Evolutionary conservation across 1,140 invertebrate genomes (phyloP), one percentile per base, ranked within the genome.

Genomic region (Drosophila aff.): DNA sequence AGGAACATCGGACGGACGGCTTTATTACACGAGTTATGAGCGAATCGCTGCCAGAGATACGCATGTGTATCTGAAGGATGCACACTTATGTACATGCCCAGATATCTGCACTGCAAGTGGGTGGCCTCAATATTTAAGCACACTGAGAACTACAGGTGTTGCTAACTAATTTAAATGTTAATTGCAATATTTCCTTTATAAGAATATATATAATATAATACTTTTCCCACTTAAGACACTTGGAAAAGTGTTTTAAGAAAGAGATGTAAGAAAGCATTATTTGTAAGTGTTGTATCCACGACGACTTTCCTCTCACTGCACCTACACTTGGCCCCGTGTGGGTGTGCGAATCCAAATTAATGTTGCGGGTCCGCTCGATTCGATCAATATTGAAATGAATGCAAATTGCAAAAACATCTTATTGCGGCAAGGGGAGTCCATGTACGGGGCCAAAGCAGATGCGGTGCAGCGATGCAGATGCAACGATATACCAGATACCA

Each of bases 351-450:
- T 63, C 43, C 28, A 72, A 67, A 73, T 73, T 73, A 73, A 73
- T 73, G 69, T 46, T 55, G 16, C 57, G 23, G 11, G 15, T 33
- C 38, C n/a, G 46, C 49, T 72, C 44, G 67, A 61, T 73, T 73
- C 71, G 71, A 73, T 73, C 71, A 73, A 73, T 73, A 73, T 73
- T 73, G 71, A 73, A 73, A 73, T 73, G 71, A 73, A 73, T 73
- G 71, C 71, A 73, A 73, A 73, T 73, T 73, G 46, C 71, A 72
- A 73, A 73, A 73, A 73, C 71, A 73, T 73, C 71, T 73, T 73
- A 73, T 73, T 60, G 21, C 13, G 44, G 18, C 3, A 21, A 28
- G n/a, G 5, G n/a, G 50, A 31, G n/a, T 11, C 47, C 9, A 21
- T 31, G 33, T 13, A 18, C 26, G 44, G 65, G 31, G 33, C 49